Evolutionary conservation across 1,140 invertebrate genomes (phyloP), one percentile per base, ranked within the genome.

Genomic region (Heliconius melpomene): DNA sequence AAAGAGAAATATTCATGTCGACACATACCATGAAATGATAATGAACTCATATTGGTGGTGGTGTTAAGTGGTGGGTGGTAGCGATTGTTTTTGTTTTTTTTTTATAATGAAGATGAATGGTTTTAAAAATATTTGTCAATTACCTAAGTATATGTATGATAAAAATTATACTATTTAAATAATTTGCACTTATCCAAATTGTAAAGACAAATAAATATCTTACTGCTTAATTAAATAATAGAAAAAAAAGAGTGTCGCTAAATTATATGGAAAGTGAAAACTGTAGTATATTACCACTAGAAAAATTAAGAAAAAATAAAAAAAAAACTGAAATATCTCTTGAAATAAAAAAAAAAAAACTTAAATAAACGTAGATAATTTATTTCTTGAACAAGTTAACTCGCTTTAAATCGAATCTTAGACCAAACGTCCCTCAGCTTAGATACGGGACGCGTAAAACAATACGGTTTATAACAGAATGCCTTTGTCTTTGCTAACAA

Each of bases 1-100:
- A 93, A 91, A 93, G 90, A 84, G 92, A 93, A 93, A 93, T 91
- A 92, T 93, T 92, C 89, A 93, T 91, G 91, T 85, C 88, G 89
- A 93, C 92, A 92, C 90, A 92, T 92, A 89, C 90, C 91, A 90
- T 92, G 89, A 91, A 92, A 93, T 92, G 88, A 92, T 92, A 92
- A 93, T 93, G 89, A 93, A 91, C 88, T 84, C 86, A 82, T 87
- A 89, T 90, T 73, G 82, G 60, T 80, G 75, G 26, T 46, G 57
- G 81, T 79, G 40, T 1, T 29, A 80, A 76, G 82, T 3, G 0
- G 82, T 20, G 38, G 20, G 85, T 71, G 80, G 38, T 13, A 84
- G 89, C 88, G 85, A 7, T 74, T n/a, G 2, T 8, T 32, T 7
- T n/a, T 18, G 7, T 36, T 46, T 40, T 40, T 2, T 23, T 26